Evolutionary conservation across 2,888 invertebrate species (phyloP), one percentile per base, ranked within the genome.

Genomic region (Acanthococcus lagerstroemiae): DNA sequence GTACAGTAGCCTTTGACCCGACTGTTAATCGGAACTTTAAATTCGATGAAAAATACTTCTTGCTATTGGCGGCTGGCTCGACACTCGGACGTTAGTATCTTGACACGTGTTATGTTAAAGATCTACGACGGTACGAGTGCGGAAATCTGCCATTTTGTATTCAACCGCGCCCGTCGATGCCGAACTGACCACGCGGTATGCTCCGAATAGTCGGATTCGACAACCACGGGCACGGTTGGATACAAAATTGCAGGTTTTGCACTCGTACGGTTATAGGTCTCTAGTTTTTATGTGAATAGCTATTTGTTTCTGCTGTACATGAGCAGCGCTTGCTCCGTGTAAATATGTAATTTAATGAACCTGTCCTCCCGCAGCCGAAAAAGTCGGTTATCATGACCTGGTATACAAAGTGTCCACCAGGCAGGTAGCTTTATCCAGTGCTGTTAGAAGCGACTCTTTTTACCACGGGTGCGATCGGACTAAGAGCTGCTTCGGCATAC

Each of bases 401-500:
- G 82, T 79, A 0, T 83, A 79, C 69, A 77, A 80, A 60, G 81
- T 84, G 0, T 83, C 87, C 0, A 82, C 79, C 0, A 66, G 67
- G 55, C 68, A 71, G 44, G 67, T 69, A 3, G 69, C 71, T 26
- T 74, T 74, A 15, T 74, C 78, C 76, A 76, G 73, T 3, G 70
- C 70, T 1, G 70, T 69, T 2, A 73, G 77, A 7, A 75, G 79
- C 26, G 85, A 87, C 77, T 78, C 81, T 0, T 84, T 91, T 72
- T 92, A 91, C 77, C 79, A 81, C 24, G 85, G 83, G 1, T 93
- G 93, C 72, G 83, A 82, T 0, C 78, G 78, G 46, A 81, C 78
- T 6, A 88, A 88, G 76, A 82, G 84, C 9, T 94, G 93, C 74
- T 90, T 90, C 73, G 91, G 92, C 0, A 79, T 83, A 0, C 88